A percentile compares a stretch with the other conserved stretches of the same genome.
Evolutionary conservation across 1,140 invertebrate genomes (phyloP).

Genomic region (Arion vulgaris): DNA sequence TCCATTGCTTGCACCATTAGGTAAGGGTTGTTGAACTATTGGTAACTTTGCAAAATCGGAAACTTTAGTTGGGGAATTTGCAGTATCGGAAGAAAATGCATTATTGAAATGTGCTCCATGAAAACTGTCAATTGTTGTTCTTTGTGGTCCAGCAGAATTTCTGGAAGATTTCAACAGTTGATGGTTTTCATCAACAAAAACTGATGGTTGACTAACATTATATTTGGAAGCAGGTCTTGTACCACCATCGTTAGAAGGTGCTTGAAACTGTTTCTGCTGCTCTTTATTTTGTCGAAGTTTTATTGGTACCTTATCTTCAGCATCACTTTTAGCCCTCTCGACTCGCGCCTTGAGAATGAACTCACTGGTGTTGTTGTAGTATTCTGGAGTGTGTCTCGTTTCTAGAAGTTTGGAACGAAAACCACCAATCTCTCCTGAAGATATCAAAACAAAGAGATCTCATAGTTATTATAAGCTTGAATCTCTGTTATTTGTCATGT

Average conservation of each 20-base stretch:
- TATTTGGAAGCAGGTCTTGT: not conserved
- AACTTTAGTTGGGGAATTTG: not conserved
- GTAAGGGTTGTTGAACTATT: not conserved
- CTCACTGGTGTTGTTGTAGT: conserved; percentile 10
- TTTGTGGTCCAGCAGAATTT: not conserved
- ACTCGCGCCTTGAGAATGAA: not conserved
- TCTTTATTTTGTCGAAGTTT: not conserved
- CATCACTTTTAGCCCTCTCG: conserved; percentile 20
- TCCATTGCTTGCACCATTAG: not conserved
- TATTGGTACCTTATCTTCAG: not conserved
- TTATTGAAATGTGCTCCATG: not conserved
- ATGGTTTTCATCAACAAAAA: not conserved
- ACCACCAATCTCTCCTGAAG: not conserved
- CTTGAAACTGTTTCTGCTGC: not conserved
- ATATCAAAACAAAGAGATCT: not conserved
- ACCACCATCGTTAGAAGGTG: not conserved
- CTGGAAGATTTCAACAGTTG: no score
- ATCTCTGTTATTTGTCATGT: no score
- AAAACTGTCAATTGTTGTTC: not conserved
- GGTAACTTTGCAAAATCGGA: not conserved
- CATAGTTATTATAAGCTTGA: no score
- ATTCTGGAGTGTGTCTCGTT: conserved; percentile 18
- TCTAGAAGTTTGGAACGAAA: conserved; percentile 27
- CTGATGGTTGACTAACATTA: not conserved
- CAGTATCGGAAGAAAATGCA: conserved; percentile 4